A percentile compares a stretch with the other conserved stretches of the same genome.
Conservation (phyloP, 2,797 vertebrate species). For the Bryconaethiops microstoma region DNA sequence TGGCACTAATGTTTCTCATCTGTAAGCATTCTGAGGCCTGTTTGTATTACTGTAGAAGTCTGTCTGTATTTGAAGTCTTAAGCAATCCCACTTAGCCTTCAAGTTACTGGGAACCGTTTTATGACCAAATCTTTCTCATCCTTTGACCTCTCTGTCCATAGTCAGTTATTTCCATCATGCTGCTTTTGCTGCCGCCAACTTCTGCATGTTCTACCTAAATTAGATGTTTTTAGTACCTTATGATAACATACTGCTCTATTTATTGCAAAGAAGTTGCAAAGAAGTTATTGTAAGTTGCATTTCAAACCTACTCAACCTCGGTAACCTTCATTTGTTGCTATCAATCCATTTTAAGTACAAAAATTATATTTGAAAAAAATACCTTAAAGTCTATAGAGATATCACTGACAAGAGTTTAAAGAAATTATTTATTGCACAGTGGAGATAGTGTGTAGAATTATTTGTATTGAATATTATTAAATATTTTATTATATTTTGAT, state of each 20-base stretch:
- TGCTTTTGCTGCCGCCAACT: constrained; percentile 44
- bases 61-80: constrained; percentile 33
- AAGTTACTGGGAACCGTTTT: constrained; percentile 2
- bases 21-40: constrained; percentile 35
- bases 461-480: constrained; percentile 2
- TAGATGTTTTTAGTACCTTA: constrained; percentile 24
- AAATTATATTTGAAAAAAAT: neutral
- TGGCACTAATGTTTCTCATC: constrained; percentile 43
- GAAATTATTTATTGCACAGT: neutral
- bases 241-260: constrained; percentile 29
- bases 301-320: constrained; percentile 6
- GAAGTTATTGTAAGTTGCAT: constrained; percentile 40
- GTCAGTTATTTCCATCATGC: constrained; percentile 18
- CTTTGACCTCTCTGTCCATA: constrained; percentile 14
- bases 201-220: constrained; percentile 44
- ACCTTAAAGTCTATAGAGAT: constrained; percentile 6
- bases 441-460: constrained; percentile 10
- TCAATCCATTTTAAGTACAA: neutral
- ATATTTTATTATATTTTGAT: constrained; percentile 32
- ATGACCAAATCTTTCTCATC: constrained; percentile 1
- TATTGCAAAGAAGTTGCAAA: constrained; percentile 21
- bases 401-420: neutral
- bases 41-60: constrained; percentile 45
- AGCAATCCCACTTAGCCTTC: constrained; percentile 25
- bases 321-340: neutral